Percentiles rank a stretch among this genome's conserved stretches.
These are phyloP conservation scores for Corythoichthys haematopterus DNA, from an alignment of 2,113 vertebrate genomes.

Conservation along the genomic window DNA sequence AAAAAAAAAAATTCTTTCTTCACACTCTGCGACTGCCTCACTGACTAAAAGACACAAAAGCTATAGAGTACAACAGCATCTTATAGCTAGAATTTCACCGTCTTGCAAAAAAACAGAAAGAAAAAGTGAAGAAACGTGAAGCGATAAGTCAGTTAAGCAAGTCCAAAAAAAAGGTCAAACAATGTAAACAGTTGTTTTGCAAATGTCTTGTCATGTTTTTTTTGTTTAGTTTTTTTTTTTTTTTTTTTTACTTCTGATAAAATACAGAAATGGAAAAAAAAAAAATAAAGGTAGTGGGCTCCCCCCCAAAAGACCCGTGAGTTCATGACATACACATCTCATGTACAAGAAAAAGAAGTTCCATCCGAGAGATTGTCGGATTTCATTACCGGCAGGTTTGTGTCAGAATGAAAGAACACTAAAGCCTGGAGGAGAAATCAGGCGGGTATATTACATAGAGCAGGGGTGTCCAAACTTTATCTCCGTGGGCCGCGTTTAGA, in stretches of 20 bases:
- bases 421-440: slow-evolving; percentile 37
- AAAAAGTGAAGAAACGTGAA: slow-evolving; percentile 13
- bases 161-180: slow-evolving; percentile 29
- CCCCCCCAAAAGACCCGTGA: slow-evolving; percentile 25
- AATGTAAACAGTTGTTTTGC: slow-evolving; percentile 48
- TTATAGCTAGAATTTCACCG: slow-evolving; percentile 47
- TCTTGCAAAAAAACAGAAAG: slow-evolving; percentile 14
- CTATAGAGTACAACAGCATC: slow-evolving; percentile 24
- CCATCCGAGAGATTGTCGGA: slow-evolving; percentile 2
- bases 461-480: no score
- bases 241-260: slow-evolving; percentile 33
- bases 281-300: slow-evolving; percentile 19
- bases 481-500: no score
- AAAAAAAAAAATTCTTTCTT: background rate
- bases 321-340: slow-evolving; percentile 28
- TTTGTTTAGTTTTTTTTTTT: background rate
- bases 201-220: slow-evolving; percentile 12
- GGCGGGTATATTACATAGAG: slow-evolving; percentile 40
- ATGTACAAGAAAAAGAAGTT: slow-evolving; percentile 23
- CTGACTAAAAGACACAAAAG: slow-evolving; percentile 11
- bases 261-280: slow-evolving; percentile 38
- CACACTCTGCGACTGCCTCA: background rate
- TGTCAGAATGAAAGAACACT: slow-evolving; percentile 28
- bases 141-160: slow-evolving; percentile 49
- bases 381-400: slow-evolving; percentile 17